These are phyloP conservation scores for Agriopis leucophaearia DNA, from an alignment of 2,888 invertebrate species.

Conservation along the genomic window DNA sequence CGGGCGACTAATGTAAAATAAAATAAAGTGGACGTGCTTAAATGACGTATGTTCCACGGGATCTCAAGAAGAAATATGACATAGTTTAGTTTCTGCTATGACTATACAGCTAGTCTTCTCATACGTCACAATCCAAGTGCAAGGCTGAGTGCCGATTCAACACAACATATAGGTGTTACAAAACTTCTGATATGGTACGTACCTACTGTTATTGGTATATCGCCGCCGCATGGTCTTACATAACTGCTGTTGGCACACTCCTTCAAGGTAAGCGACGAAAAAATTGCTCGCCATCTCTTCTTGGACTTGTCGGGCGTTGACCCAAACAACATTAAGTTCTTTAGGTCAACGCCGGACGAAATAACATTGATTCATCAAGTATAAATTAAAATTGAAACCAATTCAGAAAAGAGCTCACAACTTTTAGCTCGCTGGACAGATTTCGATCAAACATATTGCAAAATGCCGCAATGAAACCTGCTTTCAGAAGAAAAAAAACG, in stretches of 20 bases:
- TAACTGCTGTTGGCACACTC: slow-evolving; percentile 11
- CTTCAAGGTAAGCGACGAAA: slow-evolving; percentile 10
- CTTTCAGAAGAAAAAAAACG: no score
- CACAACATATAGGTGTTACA: slow-evolving; percentile 3
- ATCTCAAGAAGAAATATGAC: background rate
- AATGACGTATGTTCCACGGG: no score
- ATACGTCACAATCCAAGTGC: slow-evolving; percentile 8
- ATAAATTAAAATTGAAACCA: no score
- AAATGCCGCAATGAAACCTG: no score
- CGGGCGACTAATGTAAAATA: no score
- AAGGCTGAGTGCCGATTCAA: slow-evolving; percentile 9
- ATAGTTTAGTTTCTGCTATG: background rate
- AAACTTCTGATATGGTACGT: background rate
- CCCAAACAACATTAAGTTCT: background rate
- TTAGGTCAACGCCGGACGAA: background rate
- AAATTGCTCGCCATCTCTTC: background rate
- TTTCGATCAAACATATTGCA: no score
- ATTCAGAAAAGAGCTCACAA: no score
- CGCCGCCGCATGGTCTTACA: slow-evolving; percentile 3
- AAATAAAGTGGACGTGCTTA: no score
- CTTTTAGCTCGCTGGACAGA: no score
- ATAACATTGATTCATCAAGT: background rate
- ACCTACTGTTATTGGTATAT: background rate
- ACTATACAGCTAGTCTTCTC: background rate
- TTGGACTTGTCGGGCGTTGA: slow-evolving; percentile 3